A percentile compares a stretch with the other conserved stretches of the same genome.
These are phyloP conservation scores for Drosophila sp. DNA, from an alignment of 1,140 invertebrate species.

Conservation along the genomic window DNA sequence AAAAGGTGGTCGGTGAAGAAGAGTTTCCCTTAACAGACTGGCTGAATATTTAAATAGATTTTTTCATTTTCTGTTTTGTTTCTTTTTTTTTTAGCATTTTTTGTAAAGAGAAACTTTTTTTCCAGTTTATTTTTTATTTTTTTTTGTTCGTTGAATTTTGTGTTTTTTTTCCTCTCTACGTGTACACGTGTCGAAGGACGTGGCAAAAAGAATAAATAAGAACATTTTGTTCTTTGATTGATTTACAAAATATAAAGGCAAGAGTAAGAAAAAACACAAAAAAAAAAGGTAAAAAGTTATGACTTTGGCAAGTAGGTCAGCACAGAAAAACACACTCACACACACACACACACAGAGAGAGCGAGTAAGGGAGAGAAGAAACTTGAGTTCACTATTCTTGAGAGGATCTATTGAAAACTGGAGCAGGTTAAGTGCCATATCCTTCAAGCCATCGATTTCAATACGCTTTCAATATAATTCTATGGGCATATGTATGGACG, in stretches of 20 bases:
- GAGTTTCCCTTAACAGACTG: conserved; percentile 43
- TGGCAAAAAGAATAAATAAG: conserved; percentile 43
- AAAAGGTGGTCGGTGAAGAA: not conserved
- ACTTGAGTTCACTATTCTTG: conserved; percentile 2
- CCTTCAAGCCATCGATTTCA: conserved; percentile 44
- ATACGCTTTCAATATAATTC: not conserved
- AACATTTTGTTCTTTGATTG: conserved; percentile 21
- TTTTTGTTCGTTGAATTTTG: conserved; percentile 15
- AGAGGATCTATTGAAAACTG: conserved; percentile 40
- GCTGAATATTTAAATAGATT: conserved; percentile 68
- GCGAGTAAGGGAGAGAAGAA: not conserved
- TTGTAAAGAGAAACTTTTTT: conserved; percentile 59
- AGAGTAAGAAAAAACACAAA: conserved; percentile 21
- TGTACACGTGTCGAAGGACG: conserved; percentile 42
- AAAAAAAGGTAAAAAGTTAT: conserved; percentile 35
- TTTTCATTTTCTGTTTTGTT: conserved; percentile 29
- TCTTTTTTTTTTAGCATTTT: not conserved
- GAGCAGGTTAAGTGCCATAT: conserved; percentile 75
- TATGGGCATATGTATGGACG: no score
- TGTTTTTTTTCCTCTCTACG: conserved; percentile 26
- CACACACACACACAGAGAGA: conserved; percentile 1
- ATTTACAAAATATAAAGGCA: not conserved
- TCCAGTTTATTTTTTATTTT: conserved; percentile 7
- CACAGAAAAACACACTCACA: conserved; percentile 16
- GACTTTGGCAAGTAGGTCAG: conserved; percentile 27